Conservation (phyloP, 1,140 invertebrate species). For the Leptestheria dahalacensis region DNA sequence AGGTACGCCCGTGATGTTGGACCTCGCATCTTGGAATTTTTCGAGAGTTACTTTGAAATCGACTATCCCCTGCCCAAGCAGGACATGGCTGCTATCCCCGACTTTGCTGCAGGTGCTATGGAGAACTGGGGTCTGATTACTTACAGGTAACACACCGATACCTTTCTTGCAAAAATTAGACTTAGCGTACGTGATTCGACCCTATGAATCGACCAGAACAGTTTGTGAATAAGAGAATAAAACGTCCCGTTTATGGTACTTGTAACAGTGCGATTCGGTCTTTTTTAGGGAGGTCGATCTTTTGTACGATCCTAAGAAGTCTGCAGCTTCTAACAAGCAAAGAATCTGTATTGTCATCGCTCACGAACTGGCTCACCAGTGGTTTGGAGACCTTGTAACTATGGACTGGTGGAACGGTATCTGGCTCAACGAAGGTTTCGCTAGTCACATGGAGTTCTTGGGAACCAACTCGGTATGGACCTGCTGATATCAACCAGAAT, state of each 20-base stretch:
- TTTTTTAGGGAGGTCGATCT: slow-evolving; percentile 33
- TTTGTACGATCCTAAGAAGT: slow-evolving; percentile 24
- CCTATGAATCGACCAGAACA: no score
- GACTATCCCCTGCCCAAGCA: slow-evolving; percentile 66
- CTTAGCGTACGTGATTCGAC: no score
- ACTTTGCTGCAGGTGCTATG: slow-evolving; percentile 83
- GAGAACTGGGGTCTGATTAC: slow-evolving; percentile 82
- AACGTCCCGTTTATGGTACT: no score
- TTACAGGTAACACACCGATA: no score
- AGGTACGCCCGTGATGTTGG: slow-evolving; percentile 60
- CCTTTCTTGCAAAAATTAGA: no score
- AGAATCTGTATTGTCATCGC: slow-evolving; percentile 28
- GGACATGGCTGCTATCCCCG: slow-evolving; percentile 78
- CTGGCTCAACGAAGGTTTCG: slow-evolving; percentile 36
- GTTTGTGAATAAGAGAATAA: no score
- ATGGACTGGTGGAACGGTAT: slow-evolving; percentile 30
- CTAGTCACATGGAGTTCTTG: slow-evolving; percentile 28
- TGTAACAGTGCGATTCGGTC: no score
- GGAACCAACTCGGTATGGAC: slow-evolving; percentile 21
- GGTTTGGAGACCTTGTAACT: slow-evolving; percentile 45
- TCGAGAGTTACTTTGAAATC: slow-evolving; percentile 70
- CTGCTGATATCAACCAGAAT: slow-evolving; percentile 19
- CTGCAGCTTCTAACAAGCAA: slow-evolving; percentile 26
- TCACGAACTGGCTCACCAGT: slow-evolving; percentile 36
- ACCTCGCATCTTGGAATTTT: slow-evolving; percentile 60